Evolutionary conservation across 2,888 invertebrate genomes (phyloP), one percentile per base, ranked within the genome.

Genomic region (Dasysyrphus albostriatus): DNA sequence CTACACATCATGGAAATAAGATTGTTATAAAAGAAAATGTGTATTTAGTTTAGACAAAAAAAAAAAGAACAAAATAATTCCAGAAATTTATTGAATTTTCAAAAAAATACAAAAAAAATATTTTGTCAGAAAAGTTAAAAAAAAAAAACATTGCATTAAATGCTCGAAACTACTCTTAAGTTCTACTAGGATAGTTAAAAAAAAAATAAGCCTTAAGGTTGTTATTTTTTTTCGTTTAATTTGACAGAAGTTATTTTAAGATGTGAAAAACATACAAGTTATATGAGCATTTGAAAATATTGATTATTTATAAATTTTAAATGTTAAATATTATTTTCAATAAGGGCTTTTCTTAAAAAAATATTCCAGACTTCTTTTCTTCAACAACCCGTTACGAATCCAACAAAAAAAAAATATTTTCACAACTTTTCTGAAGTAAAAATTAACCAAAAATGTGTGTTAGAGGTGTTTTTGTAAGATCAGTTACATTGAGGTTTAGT

Each of bases 11-110:
- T 44, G 59, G 24, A 24, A 24, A 7, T 24, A n/a, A 44, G 16
- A 39, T 61, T 42, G 61, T 65, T 65, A 47, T 10, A 29, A 16
- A 56, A 56, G 34, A 12, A 63, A 63, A 56, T 32, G 56, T 42
- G 16, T 63, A 34, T 47, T 54, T 2, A 65, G 47, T 47, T 54
- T 2, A 65, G 32, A 47, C 34, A 61, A 34, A 61, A 51, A 19
- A 9, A 51, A 47, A 63, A n/a, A n/a, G n/a, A 76, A 32, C 32
- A 3, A 32, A 63, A 34, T 42, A 34, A 47, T 58, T 54, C 73
- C 24, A 42, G 47, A 69, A 69, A 37, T 19, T 6, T 24, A 44
- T 47, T 59, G 51, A 76, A 76, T 67, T 49, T 67, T 47, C 34
- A 49, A 49, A 34, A 37, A 67, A 65, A 5, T 0, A 49, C 49